Percentiles rank a stretch among this genome's conserved stretches.
phyloP scores from a whole-genome alignment of 1,140 invertebrate genomes.

The Rhysida immarginata region DNA sequence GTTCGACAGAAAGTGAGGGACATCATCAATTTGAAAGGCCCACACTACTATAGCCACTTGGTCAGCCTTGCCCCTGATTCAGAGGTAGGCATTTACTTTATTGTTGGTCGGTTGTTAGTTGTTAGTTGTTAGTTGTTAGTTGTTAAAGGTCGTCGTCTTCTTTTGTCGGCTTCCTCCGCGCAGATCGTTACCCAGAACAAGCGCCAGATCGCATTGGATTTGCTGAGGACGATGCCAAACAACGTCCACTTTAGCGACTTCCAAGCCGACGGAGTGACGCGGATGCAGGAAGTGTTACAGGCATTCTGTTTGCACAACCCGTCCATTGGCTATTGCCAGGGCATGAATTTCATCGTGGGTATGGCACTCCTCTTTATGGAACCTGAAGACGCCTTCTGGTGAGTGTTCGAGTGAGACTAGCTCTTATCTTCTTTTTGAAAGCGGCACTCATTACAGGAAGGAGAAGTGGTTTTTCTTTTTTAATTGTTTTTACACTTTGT shows the following conservation, averaged over 20 bases:
- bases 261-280: conserved; percentile 13
- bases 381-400: conserved; percentile 39
- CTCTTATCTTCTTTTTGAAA: no score
- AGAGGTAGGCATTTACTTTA: conserved; percentile 23
- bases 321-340: conserved; percentile 37
- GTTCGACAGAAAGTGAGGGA: conserved; percentile 31
- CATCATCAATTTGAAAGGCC: conserved; percentile 32
- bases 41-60: conserved; percentile 35
- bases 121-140: conserved; percentile 13
- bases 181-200: conserved; percentile 31
- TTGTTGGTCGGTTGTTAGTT: no score
- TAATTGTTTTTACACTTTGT: no score
- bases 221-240: conserved; percentile 36
- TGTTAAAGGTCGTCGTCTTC: no score
- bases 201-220: conserved; percentile 36
- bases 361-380: conserved; percentile 35
- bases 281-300: conserved; percentile 34
- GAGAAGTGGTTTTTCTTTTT: background rate
- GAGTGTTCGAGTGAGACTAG: no score
- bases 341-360: conserved; percentile 40
- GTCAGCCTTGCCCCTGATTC: conserved; percentile 31
- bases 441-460: no score
- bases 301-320: conserved; percentile 37
- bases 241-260: conserved; percentile 34
- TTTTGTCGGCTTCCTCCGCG: no score